phyloP scores from a whole-genome alignment of 2,888 invertebrate species.

The Caenorhabditis afra region DNA sequence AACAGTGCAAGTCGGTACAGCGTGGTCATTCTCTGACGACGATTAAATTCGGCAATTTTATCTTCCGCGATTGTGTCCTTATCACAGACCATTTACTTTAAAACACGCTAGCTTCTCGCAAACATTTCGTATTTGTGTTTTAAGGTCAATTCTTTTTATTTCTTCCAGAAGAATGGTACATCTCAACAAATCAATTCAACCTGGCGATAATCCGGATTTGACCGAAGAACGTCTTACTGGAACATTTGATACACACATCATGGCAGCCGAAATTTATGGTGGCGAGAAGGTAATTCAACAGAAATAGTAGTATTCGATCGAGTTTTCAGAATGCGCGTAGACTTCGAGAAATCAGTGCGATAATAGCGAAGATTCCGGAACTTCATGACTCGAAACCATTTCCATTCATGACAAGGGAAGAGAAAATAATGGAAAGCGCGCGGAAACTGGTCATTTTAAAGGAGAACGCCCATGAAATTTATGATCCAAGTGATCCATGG shows the following conservation, averaged over 20 bases:
- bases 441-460: constrained; percentile 44
- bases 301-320: too few species aligned
- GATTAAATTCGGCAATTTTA: too few species aligned
- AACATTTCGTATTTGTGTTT: too few species aligned
- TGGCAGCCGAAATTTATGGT: constrained; percentile 61
- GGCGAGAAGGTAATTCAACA: constrained; percentile 26
- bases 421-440: constrained; percentile 72
- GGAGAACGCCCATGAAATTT: constrained; percentile 38
- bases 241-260: constrained; percentile 65
- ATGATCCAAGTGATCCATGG: constrained; percentile 52
- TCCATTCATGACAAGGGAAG: constrained; percentile 78
- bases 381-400: constrained; percentile 74
- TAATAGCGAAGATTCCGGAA: constrained; percentile 58
- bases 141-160: too few species aligned
- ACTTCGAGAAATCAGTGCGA: constrained; percentile 57
- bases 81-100: too few species aligned
- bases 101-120: too few species aligned
- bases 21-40: too few species aligned
- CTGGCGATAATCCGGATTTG: constrained; percentile 68
- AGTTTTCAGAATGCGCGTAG: constrained; percentile 53
- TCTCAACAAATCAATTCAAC: constrained; percentile 59
- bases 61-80: too few species aligned
- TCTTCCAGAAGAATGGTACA: constrained; percentile 28
- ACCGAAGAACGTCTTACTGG: constrained; percentile 65
- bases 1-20: too few species aligned